Percentiles rank a stretch among this genome's conserved stretches.
phyloP scores from a whole-genome alignment of 1,140 invertebrate genomes.

The Mercenaria mercenaria region DNA sequence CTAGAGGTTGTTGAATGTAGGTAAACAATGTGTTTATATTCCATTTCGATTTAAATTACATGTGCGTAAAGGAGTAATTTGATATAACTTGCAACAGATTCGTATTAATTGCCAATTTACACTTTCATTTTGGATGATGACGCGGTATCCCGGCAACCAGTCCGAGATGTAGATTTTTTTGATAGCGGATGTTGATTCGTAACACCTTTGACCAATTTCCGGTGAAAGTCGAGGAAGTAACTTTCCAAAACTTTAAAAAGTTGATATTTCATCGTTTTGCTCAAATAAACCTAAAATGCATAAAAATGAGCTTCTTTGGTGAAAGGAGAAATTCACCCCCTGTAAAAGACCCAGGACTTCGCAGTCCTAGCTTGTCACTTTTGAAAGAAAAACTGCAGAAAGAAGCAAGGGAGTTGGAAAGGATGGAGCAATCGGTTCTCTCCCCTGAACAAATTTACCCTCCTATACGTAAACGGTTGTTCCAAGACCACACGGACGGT shows the following conservation, averaged over 20 bases:
- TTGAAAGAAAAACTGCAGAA: constrained; percentile 31
- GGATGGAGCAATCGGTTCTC: constrained; percentile 44
- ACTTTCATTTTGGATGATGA: background rate
- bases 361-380: constrained; percentile 29
- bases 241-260: constrained; percentile 23
- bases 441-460: constrained; percentile 62
- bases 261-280: background rate
- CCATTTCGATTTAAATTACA: too few species aligned
- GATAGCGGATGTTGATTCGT: constrained; percentile 23
- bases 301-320: constrained; percentile 35
- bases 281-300: background rate
- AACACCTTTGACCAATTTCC: constrained; percentile 28
- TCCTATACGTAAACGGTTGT: constrained; percentile 22
- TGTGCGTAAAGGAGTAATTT: too few species aligned
- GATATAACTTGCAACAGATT: too few species aligned
- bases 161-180: constrained; percentile 24
- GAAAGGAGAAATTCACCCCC: constrained; percentile 60
- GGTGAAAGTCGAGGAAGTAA: constrained; percentile 47
- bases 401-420: constrained; percentile 25
- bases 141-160: constrained; percentile 47
- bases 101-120: background rate
- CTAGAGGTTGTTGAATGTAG: too few species aligned
- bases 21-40: too few species aligned
- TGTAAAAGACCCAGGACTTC: constrained; percentile 52
- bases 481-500: background rate